phyloP scores from a whole-genome alignment of 2,888 invertebrate species.

The Meiosimyza decipiens region DNA sequence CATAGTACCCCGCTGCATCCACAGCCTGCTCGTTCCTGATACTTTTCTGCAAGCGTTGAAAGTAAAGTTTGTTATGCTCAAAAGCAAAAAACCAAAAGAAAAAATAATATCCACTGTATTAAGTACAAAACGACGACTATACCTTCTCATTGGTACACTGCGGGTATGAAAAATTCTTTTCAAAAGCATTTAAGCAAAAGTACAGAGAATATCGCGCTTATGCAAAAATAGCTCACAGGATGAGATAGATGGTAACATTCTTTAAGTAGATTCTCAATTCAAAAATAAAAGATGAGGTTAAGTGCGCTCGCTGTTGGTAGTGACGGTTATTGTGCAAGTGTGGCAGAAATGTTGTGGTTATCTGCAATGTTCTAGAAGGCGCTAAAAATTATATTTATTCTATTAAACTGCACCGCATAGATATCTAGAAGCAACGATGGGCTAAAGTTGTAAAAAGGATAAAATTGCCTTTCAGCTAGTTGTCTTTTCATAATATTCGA shows the following conservation, averaged over 20 bases:
- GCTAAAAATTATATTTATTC: too few species aligned
- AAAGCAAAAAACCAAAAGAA: not conserved
- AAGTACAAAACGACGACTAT: too few species aligned
- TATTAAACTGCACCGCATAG: too few species aligned
- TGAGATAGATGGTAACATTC: constrained; percentile 11
- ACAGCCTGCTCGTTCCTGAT: not conserved
- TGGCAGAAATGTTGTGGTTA: constrained; percentile 34
- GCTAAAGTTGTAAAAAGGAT: too few species aligned
- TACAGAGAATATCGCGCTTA: constrained; percentile 13
- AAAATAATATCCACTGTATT: too few species aligned
- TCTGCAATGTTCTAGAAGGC: not conserved
- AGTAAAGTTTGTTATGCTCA: constrained; percentile 20
- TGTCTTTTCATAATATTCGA: too few species aligned
- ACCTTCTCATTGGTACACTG: too few species aligned
- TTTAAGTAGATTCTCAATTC: constrained; percentile 33
- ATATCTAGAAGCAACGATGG: too few species aligned
- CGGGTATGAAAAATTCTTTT: constrained; percentile 35
- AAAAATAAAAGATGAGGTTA: constrained; percentile 48
- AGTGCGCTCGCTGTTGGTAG: constrained; percentile 37
- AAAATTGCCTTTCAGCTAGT: too few species aligned
- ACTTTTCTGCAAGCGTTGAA: not conserved
- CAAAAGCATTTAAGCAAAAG: constrained; percentile 45
- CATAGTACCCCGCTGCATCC: not conserved
- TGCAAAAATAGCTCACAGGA: constrained; percentile 29
- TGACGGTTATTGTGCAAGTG: constrained; percentile 37